phyloP scores from a whole-genome alignment of 2,888 invertebrate species.

The Stomorhina lunata region DNA sequence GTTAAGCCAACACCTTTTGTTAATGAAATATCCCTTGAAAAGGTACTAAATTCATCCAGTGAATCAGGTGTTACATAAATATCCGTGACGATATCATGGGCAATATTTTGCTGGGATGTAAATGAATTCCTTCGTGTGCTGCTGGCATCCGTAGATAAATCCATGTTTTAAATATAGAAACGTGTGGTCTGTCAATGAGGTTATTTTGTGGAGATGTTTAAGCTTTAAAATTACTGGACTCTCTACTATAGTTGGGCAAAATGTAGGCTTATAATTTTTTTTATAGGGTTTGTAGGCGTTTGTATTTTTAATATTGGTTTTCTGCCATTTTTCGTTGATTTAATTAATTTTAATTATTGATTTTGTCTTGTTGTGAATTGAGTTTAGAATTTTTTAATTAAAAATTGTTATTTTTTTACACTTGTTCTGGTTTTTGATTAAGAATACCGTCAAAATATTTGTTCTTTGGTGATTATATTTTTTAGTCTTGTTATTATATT shows the following conservation, averaged over 20 bases:
- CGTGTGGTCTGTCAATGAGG: neutral
- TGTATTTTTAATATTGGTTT: neutral
- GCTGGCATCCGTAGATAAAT: conserved; percentile 39
- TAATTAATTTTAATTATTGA: conserved; percentile 30
- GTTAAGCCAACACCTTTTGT: conserved; percentile 19
- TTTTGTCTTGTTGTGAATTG: neutral
- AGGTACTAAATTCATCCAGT: conserved; percentile 58
- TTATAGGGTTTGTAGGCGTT: neutral
- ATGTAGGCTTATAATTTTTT: no score
- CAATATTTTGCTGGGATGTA: conserved; percentile 62
- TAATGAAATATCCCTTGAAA: conserved; percentile 55
- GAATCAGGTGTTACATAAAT: conserved; percentile 66
- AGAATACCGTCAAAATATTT: no score
- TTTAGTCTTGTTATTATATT: neutral
- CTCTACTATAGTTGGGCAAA: neutral
- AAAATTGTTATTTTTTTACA: neutral
- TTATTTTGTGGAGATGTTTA: neutral
- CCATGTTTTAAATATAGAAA: conserved; percentile 37
- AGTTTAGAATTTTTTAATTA: conserved; percentile 17
- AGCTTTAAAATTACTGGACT: neutral
- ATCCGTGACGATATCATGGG: conserved; percentile 64
- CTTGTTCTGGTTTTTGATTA: neutral
- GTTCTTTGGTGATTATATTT: neutral
- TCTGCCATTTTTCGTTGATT: neutral
- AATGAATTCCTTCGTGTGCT: conserved; percentile 62